phyloP scores from a whole-genome alignment of 2,113 vertebrate species.

The Trogon melanurus region DNA sequence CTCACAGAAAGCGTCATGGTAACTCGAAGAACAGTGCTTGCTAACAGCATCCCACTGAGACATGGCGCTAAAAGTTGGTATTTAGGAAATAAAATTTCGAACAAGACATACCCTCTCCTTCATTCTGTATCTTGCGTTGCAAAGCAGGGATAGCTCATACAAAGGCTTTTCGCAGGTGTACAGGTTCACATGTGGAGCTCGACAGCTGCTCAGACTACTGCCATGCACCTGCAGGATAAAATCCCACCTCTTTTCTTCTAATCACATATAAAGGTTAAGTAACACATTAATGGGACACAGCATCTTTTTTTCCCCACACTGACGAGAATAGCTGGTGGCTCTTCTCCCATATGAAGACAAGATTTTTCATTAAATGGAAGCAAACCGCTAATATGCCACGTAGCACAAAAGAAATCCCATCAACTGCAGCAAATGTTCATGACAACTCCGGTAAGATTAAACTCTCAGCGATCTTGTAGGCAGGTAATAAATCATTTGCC shows the following conservation, averaged over 20 bases:
- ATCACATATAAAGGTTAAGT: fast-evolving
- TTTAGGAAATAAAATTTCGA: not conserved
- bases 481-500: not conserved
- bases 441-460: not conserved
- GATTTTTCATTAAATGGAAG: not conserved
- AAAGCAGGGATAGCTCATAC: not conserved
- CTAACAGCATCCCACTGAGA: not conserved
- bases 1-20: not conserved
- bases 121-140: not conserved
- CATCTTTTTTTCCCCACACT: not conserved
- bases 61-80: not conserved
- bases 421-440: not conserved
- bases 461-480: not conserved
- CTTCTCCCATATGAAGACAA: too few species aligned
- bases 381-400: not conserved
- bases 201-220: not conserved
- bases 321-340: too few species aligned
- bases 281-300: not conserved
- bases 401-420: not conserved
- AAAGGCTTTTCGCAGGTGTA: not conserved
- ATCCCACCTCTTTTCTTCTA: not conserved
- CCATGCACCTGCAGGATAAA: not conserved
- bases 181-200: not conserved
- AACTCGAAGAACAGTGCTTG: not conserved
- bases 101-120: not conserved